phyloP scores from a whole-genome alignment of 2,888 invertebrate genomes.

The Coelogynopora nodosa region DNA sequence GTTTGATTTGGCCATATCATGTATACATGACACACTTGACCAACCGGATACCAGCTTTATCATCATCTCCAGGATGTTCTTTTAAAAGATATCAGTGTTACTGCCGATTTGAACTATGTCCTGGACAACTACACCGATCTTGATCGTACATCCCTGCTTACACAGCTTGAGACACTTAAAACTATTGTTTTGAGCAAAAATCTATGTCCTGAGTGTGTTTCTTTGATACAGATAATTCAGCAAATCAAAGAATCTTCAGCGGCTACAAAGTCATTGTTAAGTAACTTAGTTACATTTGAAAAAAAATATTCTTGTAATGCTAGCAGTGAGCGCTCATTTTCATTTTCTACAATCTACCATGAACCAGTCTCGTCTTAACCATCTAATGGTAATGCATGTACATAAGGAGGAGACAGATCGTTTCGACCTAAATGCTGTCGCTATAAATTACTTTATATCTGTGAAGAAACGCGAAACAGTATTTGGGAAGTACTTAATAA shows the following conservation, averaged over 20 bases:
- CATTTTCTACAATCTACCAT: background rate
- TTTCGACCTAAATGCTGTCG: background rate
- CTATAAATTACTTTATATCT: background rate
- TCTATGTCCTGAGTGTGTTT: background rate
- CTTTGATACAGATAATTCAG: background rate
- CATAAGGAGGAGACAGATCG: background rate
- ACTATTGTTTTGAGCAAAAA: background rate
- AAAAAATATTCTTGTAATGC: background rate
- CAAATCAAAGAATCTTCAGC: background rate
- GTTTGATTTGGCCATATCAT: background rate
- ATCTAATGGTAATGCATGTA: background rate
- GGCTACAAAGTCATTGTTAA: background rate
- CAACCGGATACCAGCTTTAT: background rate
- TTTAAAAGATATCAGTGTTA: background rate
- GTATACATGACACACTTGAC: background rate
- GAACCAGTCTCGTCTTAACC: background rate
- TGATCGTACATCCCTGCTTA: background rate
- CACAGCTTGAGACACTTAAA: background rate
- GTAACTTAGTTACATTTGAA: background rate
- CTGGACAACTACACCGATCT: background rate
- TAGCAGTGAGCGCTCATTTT: background rate
- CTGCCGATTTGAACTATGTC: background rate
- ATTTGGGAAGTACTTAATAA: no score
- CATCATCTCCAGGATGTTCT: background rate
- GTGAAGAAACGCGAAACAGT: no score